A percentile compares a stretch with the other conserved stretches of the same genome.
Evolutionary conservation across 2,888 invertebrate genomes (phyloP).

Genomic region (Pristionchus maxplancki): DNA sequence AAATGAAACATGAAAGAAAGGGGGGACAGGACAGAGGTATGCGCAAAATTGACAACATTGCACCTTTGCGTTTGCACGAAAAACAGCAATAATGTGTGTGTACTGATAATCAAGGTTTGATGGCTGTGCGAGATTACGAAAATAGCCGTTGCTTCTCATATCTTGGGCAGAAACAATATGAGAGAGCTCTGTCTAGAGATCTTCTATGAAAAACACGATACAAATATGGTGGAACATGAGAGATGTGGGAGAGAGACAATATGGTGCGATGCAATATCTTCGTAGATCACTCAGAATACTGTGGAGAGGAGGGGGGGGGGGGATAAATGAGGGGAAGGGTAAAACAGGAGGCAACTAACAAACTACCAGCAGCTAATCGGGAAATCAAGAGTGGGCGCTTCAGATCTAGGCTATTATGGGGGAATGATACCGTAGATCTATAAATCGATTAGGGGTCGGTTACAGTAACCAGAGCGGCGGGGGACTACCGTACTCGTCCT

Average conservation of each 20-base stretch:
- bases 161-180: neutral
- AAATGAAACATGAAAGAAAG: neutral
- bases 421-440: neutral
- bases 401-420: constrained; percentile 27
- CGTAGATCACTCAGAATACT: neutral
- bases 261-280: neutral
- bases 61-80: constrained; percentile 4
- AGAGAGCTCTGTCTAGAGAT: constrained; percentile 19
- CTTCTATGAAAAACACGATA: neutral
- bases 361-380: neutral
- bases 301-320: neutral
- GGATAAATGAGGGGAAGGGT: neutral
- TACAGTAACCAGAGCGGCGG: no score
- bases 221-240: neutral
- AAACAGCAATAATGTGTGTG: neutral
- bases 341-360: neutral
- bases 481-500: neutral
- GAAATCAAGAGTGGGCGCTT: neutral
- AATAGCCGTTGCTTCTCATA: neutral
- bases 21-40: neutral
- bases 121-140: neutral
- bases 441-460: no score
- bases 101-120: neutral
- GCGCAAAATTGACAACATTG: constrained; percentile 4
- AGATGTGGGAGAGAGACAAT: neutral